Conservation (phyloP, 2,888 invertebrate species). For the Agonopterix arenella region DNA sequence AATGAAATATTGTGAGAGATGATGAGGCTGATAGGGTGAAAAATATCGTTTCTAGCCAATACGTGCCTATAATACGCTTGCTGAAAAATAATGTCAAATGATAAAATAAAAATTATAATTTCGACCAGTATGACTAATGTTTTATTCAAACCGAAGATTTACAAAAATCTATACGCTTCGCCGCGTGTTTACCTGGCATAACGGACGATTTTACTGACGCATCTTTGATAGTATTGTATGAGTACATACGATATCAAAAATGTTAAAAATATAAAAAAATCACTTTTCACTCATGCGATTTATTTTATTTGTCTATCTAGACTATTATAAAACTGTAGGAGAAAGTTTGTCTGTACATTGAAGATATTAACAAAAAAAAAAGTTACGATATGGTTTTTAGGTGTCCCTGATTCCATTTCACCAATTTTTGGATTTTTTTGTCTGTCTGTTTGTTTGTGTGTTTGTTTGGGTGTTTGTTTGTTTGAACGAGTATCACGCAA, state of each 20-base stretch:
- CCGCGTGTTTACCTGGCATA: slow-evolving; percentile 47
- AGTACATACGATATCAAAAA: slow-evolving; percentile 16
- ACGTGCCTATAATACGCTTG: too few species aligned
- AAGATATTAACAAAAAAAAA: too few species aligned
- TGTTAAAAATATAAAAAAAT: background rate
- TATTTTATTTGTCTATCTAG: too few species aligned
- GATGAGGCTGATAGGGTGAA: background rate
- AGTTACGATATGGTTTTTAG: too few species aligned
- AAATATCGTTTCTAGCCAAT: background rate
- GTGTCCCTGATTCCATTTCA: too few species aligned
- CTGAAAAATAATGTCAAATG: background rate
- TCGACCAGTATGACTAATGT: slow-evolving; percentile 22
- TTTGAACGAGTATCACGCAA: too few species aligned
- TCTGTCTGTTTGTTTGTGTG: too few species aligned
- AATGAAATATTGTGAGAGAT: background rate
- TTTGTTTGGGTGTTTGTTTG: too few species aligned
- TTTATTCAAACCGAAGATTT: slow-evolving; percentile 45
- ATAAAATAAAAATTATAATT: background rate
- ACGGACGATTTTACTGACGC: slow-evolving; percentile 39
- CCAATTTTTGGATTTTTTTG: too few species aligned
- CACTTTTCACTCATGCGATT: too few species aligned
- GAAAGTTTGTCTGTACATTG: too few species aligned
- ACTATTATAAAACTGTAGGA: too few species aligned
- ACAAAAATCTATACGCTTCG: slow-evolving; percentile 58
- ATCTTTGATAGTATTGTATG: slow-evolving; percentile 23